Evolutionary conservation across 2,113 vertebrate species (phyloP).

Genomic region (Myodes glareolus): DNA sequence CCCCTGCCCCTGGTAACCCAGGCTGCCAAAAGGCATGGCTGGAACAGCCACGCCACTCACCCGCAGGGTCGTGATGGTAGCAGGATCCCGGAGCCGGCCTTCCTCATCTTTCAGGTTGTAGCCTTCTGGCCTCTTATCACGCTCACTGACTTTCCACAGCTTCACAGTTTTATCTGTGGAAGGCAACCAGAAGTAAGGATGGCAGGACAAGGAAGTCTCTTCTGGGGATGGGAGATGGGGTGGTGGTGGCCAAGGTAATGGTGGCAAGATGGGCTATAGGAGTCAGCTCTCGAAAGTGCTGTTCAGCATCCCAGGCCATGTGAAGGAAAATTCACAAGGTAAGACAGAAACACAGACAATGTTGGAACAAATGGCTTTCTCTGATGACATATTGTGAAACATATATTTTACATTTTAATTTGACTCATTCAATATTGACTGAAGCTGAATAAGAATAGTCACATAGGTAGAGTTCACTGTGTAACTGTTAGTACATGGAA

Average conservation of each 20-base stretch:
- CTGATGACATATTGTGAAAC: not conserved
- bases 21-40: not conserved
- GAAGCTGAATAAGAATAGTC: not conserved
- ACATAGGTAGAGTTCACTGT: not conserved
- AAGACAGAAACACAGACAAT: not conserved
- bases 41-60: constrained; percentile 83
- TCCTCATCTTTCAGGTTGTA: constrained; percentile 99
- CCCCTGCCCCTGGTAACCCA: not conserved
- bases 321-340: not conserved
- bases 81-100: constrained; percentile 94
- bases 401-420: not conserved
- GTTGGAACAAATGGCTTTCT: not conserved
- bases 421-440: not conserved
- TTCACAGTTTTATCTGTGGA: constrained; percentile 97
- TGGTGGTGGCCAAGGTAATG: too few species aligned
- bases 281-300: not conserved
- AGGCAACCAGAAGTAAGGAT: constrained; percentile 12
- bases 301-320: rapidly evolving
- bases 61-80: constrained; percentile 96
- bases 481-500: not conserved
- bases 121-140: constrained; percentile 97
- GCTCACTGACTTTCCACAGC: constrained; percentile 99
- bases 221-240: not conserved
- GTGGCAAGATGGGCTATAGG: not conserved
- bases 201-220: not conserved